Evolutionary conservation across 1,140 invertebrate genomes (phyloP), one percentile per base, ranked within the genome.

Genomic region (Luehdorfia chinensis): DNA sequence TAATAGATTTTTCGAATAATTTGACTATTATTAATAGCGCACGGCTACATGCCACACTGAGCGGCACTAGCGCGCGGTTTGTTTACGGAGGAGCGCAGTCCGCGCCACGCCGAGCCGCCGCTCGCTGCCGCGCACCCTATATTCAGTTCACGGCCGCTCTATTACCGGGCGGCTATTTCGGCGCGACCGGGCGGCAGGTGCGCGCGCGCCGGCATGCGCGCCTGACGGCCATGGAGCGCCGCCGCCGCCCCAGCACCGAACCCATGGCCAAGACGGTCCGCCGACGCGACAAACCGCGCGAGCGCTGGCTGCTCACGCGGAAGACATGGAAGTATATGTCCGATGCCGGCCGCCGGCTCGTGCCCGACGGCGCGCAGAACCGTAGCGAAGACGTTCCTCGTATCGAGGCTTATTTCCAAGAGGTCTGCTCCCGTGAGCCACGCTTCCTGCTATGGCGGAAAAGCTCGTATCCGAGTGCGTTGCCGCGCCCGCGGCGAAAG

Each of bases 251-350:
- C 59, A 59, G 59, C 47, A 72, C 84, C 49, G 58, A 59, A 59
- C 47, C 75, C 84, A 47, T 88, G 80, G 16, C 66, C 79, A 89
- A 68, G 80, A 80, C 18, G 66, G 79, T 36, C 73, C 36, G 86
- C 41, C 85, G 86, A 48, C 89, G 89, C 28, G 92, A 90, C 43
- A 88, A 88, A 28, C 87, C 89, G 27, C 91, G 91, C 59, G 93
- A 96, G 76, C 89, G 95, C 83, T 96, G 95, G 95, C 85, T 96
- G 18, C 87, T 96, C 12, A 95, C 94, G 2, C 87, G 94, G 15
- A 96, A 96, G 83, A 96, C 95, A 11, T 96, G 95, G 95, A 88
- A 94, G 48, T 96, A 96, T 73, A 96, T 96, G 95, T 91, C 94
- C 0, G 94, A 96, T 62, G 94, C 94, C 6, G 94, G 94, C n/a